Evolutionary conservation across 1,140 invertebrate genomes (phyloP), one percentile per base, ranked within the genome.

Genomic region (Cheumatopsyche charites): DNA sequence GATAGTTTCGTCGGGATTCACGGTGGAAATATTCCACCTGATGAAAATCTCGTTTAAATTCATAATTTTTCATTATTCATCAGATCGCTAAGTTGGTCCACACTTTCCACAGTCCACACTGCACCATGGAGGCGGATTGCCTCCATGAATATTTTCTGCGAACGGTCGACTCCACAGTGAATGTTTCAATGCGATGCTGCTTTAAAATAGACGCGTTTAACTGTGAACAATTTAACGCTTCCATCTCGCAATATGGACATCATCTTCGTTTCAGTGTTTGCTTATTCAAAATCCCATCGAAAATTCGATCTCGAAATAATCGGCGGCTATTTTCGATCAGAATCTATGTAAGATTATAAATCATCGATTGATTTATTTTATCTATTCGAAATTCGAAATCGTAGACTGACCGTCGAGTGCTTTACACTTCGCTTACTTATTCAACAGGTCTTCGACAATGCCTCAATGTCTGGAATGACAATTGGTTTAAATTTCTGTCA

Each of bases 1-100:
- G n/a, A 17, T 52, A 52, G 13, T 47, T n/a, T 47, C 45, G 45
- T 47, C 15, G 12, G 45, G 12, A 47, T 47, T 6, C 12, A 47
- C 19, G 19, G 47, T 52, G 47, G 15, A 1, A 52, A 52, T 52
- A 17, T 52, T 52, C 47, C 47, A 15, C 15, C 19, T 7, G 47
- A 52, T 17, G 47, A 52, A 52, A 52, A 52, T 52, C 47, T 52
- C 47, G 47, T 52, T 52, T 52, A 52, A 52, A 52, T 52, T 52
- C 47, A 52, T 52, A 11, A 52, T 52, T 52, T 52, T 52, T 52
- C n/a, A 52, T 7, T 52, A 52, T 52, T 52, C 47, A 52, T 17
- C 15, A 6, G 9, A 15, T 52, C 19, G 47, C 47, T 52, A 52
- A 52, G 47, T 52, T 52, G 47, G n/a, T 5, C 47, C 7, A n/a